phyloP scores from a whole-genome alignment of 2,113 vertebrate species.

The Hassar affinis region DNA sequence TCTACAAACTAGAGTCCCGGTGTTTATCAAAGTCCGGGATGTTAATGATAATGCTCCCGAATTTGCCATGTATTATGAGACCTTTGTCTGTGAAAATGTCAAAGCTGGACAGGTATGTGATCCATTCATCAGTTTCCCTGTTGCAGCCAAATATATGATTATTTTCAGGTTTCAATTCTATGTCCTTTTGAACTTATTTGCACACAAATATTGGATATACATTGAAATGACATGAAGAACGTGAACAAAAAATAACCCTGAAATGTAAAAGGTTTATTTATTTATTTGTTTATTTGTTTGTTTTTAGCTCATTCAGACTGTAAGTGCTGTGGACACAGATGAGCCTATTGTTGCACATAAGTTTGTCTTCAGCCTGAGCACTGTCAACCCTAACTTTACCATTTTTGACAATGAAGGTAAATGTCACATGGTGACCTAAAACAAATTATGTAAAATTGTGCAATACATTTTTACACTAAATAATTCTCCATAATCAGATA shows the following conservation, averaged over 20 bases:
- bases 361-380: conserved; percentile 94
- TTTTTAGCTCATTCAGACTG: conserved; percentile 93
- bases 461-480: neutral
- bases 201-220: neutral
- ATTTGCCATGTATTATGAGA: conserved; percentile 93
- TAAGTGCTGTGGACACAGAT: conserved; percentile 95
- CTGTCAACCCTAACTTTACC: conserved; percentile 95
- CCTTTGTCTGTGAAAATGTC: conserved; percentile 96
- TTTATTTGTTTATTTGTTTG: conserved; percentile 36
- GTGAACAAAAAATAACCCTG: neutral
- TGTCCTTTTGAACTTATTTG: neutral
- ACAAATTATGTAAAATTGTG: neutral
- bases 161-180: neutral
- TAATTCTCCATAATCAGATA: neutral
- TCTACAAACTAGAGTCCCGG: conserved; percentile 79
- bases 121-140: neutral
- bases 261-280: neutral
- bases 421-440: neutral
- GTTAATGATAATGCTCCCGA: conserved; percentile 95
- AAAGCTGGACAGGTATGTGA: conserved; percentile 88
- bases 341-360: conserved; percentile 95
- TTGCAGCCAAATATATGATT: neutral
- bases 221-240: neutral
- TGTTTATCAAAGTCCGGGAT: conserved; percentile 91
- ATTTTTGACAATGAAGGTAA: conserved; percentile 95